Evolutionary conservation across 2,113 vertebrate genomes (phyloP), one percentile per base, ranked within the genome.

Genomic region (Crotalus tigris): DNA sequence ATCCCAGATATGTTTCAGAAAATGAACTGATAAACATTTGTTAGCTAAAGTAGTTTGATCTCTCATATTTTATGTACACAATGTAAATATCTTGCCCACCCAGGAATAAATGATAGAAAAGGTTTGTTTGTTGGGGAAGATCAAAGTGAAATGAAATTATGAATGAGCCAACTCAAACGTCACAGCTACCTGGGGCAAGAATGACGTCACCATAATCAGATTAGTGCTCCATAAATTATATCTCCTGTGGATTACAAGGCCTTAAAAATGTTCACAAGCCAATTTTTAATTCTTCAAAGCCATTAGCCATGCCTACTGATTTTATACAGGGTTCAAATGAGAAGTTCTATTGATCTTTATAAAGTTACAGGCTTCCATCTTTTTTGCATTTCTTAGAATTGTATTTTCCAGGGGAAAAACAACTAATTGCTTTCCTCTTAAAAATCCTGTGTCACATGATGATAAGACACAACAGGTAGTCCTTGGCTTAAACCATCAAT

Each of bases 201-300:
- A 91, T 94, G 91, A 94, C 2, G 0, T 87, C 75, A 94, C 59
- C 0, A 29, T 44, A 61, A 90, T 64, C 93, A 69, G 85, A 61
- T 92, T 85, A 92, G 85, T 24, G 19, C 12, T 81, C 1, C 7
- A 49, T 85, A 89, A 92, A 91, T 89, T 94, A 91, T 55, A 88
- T 86, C 54, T 61, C 81, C 1, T 2, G 69, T 88, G 64, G 94
- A 61, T 89, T 85, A 88, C 1, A 0, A 90, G 54, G 87, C 64
- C 46, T 1, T 92, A 75, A 86, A 89, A 88, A 61, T 1, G n/a
- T 55, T 86, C 4, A 0, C 21, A 64, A 94, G 53, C 92, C 92
- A 75, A 94, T 59, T 81, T 75, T 85, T 93, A 53, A 90, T 93
- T 92, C 93, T 92, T 54, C 2, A 8, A 24, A 94, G 21, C 51